Base-by-base conservation (phyloP, 2,797 vertebrate species). In the Mormyrops boulengeri region DNA sequence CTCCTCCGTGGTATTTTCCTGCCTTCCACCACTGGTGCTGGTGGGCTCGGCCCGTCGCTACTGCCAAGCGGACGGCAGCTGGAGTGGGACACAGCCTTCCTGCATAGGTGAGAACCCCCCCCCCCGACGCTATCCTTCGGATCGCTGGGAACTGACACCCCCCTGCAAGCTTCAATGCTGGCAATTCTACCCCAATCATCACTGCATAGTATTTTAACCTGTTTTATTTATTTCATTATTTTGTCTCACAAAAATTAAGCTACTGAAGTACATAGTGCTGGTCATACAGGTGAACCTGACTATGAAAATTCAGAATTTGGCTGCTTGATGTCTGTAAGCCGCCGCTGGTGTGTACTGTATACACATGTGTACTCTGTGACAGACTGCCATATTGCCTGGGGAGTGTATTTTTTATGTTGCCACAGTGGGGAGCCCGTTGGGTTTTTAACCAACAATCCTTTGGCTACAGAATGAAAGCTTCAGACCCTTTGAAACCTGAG, bases 61-160 rank as follows among this genome's bases (percentile, higher is more conserved):
- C 92, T 99, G 99, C 94, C 98, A 99, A 90, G 98, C 98, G 0
- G 98, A 99, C 2, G 98, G 98, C 90, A 96, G 94, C 0, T 99
- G 99, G 98, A 99, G 99, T 4, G 99, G 98, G 22, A 98, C 96
- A 0, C 99, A 99, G 91, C 98, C 99, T 62, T 99, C 97, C 93
- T 99, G 99, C 92, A 99, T 99, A 91, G 99, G 99, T 99, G 80
- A 94, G 94, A 17, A 2, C 34, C 22, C 53, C 49, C 5, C 55
- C 73, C 17, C 17, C 4, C 2, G 7, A 82, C 6, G 0, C 69
- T 77, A 82, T 38, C 77, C 38, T 44, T 47, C 6, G 2, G 17
- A 41, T 41, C 41, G 3, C 77, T 47, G 11, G 14, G 41, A 82
- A 41, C 38, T 47, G 38, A 44, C 41, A 82, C 38, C 14, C 77